Percentiles rank a stretch among this genome's conserved stretches.
Conservation (phyloP, 2,888 invertebrate species). For the Gari tellinella region DNA sequence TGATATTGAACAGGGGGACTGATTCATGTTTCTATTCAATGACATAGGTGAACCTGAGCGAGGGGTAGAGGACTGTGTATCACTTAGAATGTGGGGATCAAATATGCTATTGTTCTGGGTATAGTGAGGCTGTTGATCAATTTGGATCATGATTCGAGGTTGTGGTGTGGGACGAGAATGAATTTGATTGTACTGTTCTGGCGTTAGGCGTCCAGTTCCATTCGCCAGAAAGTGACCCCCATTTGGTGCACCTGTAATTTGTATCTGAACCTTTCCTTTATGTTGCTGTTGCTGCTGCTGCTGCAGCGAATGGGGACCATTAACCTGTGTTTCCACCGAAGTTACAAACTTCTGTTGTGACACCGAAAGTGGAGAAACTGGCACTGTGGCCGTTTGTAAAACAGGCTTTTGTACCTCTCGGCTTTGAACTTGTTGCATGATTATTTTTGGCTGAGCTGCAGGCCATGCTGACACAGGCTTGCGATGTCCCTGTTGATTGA, state of each 20-base stretch:
- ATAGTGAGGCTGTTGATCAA: constrained; percentile 15
- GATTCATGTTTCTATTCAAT: constrained; percentile 79
- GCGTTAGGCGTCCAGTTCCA: constrained; percentile 62
- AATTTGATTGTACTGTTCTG: constrained; percentile 85
- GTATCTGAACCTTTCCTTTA: constrained; percentile 65
- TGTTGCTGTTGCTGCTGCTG: constrained; percentile 30
- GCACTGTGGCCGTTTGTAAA: constrained; percentile 93
- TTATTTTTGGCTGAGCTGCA: constrained; percentile 95
- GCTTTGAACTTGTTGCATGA: constrained; percentile 98
- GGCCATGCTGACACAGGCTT: constrained; percentile 91
- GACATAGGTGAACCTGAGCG: constrained; percentile 83
- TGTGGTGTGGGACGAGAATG: constrained; percentile 9
- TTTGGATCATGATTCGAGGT: constrained; percentile 43
- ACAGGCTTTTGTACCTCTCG: constrained; percentile 90
- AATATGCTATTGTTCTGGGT: neutral
- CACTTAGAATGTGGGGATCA: constrained; percentile 49
- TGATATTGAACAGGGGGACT: constrained; percentile 83
- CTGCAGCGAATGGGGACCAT: constrained; percentile 69
- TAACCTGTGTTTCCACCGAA: constrained; percentile 79
- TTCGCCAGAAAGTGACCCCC: constrained; percentile 42
- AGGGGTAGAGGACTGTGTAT: constrained; percentile 77
- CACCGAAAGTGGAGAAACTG: constrained; percentile 86
- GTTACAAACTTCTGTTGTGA: constrained; percentile 74
- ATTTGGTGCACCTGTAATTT: constrained; percentile 61
- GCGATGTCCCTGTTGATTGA: constrained; percentile 43